A percentile compares a stretch with the other conserved stretches of the same genome.
Conservation (phyloP, 2,797 vertebrate genomes). For the Oceanodroma leucorhoa region DNA sequence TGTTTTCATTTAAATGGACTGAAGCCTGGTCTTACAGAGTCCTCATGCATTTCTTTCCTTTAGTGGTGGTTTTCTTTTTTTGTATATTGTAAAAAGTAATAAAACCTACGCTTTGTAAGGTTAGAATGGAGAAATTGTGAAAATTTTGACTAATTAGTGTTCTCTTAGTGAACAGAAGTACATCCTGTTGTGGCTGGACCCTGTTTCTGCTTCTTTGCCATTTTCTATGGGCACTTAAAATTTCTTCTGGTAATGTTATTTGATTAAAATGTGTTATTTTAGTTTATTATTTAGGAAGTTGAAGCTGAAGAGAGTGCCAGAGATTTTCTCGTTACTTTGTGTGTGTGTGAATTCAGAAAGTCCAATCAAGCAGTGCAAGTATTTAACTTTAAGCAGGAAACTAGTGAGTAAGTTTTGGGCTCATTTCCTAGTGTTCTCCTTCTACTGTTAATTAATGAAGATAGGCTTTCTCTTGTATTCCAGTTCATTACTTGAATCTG, state of each 20-base stretch:
- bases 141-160: neutral
- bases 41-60: neutral
- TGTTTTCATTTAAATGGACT: slow-evolving; percentile 28
- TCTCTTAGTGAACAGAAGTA: neutral
- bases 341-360: neutral
- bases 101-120: neutral
- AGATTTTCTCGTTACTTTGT: neutral
- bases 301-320: neutral
- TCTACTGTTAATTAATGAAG: neutral
- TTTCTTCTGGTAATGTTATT: neutral
- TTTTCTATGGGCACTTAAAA: neutral
- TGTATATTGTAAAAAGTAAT: neutral
- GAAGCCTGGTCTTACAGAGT: neutral
- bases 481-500: neutral
- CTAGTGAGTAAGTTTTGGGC: neutral
- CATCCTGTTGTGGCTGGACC: neutral
- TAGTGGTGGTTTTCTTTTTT: neutral
- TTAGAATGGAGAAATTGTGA: neutral
- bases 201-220: neutral
- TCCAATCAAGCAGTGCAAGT: neutral
- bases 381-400: neutral
- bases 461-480: neutral
- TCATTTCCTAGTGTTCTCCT: neutral
- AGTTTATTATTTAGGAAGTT: neutral
- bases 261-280: neutral